A percentile compares a stretch with the other conserved stretches of the same genome.
phyloP scores from a whole-genome alignment of 2,888 invertebrate genomes.

The Apodemia mormo region DNA sequence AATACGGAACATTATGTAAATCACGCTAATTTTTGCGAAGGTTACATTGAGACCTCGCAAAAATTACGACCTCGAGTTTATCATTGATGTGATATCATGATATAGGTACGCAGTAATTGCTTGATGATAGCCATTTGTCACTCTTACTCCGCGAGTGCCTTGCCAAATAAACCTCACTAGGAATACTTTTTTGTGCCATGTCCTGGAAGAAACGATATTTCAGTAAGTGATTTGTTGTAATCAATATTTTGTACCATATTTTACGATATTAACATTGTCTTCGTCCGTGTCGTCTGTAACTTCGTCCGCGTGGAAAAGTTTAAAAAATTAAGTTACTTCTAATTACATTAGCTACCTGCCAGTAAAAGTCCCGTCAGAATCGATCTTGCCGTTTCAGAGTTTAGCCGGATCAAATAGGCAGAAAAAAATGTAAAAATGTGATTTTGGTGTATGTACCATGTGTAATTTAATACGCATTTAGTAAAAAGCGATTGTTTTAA shows the following conservation, averaged over 20 bases:
- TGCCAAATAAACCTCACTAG: slow-evolving; percentile 36
- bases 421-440: too few species aligned
- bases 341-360: too few species aligned
- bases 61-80: slow-evolving; percentile 73
- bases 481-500: too few species aligned
- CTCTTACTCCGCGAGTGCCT: slow-evolving; percentile 54
- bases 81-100: slow-evolving; percentile 70
- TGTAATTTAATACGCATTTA: too few species aligned
- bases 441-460: too few species aligned
- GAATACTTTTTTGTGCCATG: slow-evolving; percentile 34
- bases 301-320: too few species aligned
- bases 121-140: slow-evolving; percentile 53
- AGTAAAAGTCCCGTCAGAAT: too few species aligned
- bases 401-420: too few species aligned
- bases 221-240: slow-evolving; percentile 47
- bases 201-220: slow-evolving; percentile 53
- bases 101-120: slow-evolving; percentile 58
- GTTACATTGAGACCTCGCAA: slow-evolving; percentile 66
- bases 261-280: background rate
- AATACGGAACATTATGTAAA: slow-evolving; percentile 60
- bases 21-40: slow-evolving; percentile 73
- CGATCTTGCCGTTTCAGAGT: too few species aligned
- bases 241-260: slow-evolving; percentile 3
- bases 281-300: background rate
- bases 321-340: too few species aligned